These are phyloP conservation scores for Xenopus tropicalis DNA, from an alignment of 2,113 vertebrate genomes.

Conservation along the genomic window UCB_Xtro_10.0 CM004444.2:87842501-87843000, in stretches of 20 bases:
- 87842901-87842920: no score
- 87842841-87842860: constrained; percentile 84
- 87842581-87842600: constrained; percentile 69
- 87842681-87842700: constrained; percentile 43
- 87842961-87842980: no score
- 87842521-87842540: background rate
- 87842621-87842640: constrained; percentile 34
- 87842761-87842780: constrained; percentile 58
- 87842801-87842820: constrained; percentile 91
- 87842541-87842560: background rate
- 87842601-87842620: constrained; percentile 49
- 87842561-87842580: constrained; percentile 43
- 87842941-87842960: constrained; percentile 34
- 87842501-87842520: background rate
- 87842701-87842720: background rate
- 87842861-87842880: constrained; percentile 45
- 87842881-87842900: no score
- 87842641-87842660: constrained; percentile 28
- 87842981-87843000: no score
- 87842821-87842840: constrained; percentile 70
- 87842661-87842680: background rate
- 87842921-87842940: constrained; percentile 33
- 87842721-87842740: background rate
- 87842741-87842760: background rate
- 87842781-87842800: constrained; percentile 60